Conservation (phyloP, 2,797 vertebrate species). For the Manis pentadactyla region DNA sequence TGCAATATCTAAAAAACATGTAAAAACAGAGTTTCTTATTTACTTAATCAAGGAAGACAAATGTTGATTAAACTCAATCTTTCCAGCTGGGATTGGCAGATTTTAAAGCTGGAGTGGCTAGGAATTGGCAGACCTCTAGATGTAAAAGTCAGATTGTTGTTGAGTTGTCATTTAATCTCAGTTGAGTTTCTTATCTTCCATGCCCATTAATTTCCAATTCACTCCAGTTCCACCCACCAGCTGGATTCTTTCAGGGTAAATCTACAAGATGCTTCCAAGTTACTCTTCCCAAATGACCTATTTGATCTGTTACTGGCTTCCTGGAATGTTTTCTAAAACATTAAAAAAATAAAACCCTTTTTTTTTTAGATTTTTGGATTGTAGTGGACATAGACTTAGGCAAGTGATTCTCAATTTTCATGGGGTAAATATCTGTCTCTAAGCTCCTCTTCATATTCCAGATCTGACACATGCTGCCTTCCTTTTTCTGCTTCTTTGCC, state of each 20-base stretch:
- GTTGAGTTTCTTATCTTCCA: not conserved
- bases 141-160: not conserved
- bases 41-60: not conserved
- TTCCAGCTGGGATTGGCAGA: not conserved
- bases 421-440: not conserved
- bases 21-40: not conserved
- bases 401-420: too few relatives aligned
- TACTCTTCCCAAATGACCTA: not conserved
- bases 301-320: not conserved
- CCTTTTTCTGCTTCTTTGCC: not conserved
- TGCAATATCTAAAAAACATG: not conserved
- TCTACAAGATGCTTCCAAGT: too few relatives aligned
- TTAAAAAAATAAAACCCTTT: too few relatives aligned
- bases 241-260: not conserved
- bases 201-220: not conserved
- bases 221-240: not conserved
- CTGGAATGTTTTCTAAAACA: not conserved
- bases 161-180: not conserved
- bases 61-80: not conserved
- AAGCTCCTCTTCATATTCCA: not conserved
- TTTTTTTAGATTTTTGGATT: too few relatives aligned
- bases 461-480: fast-evolving
- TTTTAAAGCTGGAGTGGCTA: not conserved
- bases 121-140: not conserved
- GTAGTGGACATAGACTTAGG: too few relatives aligned